Conservation (phyloP, 2,113 vertebrate genomes). For the Lampris megalopsis region DNA sequence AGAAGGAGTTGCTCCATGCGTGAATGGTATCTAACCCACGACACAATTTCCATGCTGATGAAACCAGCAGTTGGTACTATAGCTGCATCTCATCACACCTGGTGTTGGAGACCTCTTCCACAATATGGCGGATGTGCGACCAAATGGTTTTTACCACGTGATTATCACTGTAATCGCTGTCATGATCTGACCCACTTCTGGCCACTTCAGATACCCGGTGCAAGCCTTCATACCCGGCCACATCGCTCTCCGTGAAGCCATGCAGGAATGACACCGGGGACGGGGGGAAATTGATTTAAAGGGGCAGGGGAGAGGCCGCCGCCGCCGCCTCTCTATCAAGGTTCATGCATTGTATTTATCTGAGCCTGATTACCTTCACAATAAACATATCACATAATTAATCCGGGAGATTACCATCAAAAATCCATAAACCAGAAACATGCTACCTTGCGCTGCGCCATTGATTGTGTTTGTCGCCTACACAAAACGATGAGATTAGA, state of each 20-base stretch:
- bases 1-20: conserved; percentile 62
- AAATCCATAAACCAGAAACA: conserved; percentile 84
- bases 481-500: conserved; percentile 61
- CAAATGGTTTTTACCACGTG: conserved; percentile 53
- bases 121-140: conserved; percentile 61
- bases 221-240: conserved; percentile 71
- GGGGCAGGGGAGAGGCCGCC: conserved; percentile 69
- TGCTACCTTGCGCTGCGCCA: conserved; percentile 71
- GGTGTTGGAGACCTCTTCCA: conserved; percentile 50
- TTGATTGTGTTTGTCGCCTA: conserved; percentile 78
- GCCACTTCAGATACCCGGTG: conserved; percentile 53
- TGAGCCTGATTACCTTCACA: conserved; percentile 81
- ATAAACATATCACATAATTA: conserved; percentile 86
- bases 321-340: conserved; percentile 80
- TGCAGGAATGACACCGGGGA: conserved; percentile 73
- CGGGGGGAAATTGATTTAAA: conserved; percentile 79
- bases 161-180: conserved; percentile 71
- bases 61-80: conserved; percentile 71
- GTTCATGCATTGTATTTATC: conserved; percentile 84
- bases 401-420: conserved; percentile 83
- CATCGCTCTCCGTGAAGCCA: conserved; percentile 60
- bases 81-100: conserved; percentile 68
- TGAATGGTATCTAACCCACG: conserved; percentile 51
- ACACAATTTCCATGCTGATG: conserved; percentile 76
- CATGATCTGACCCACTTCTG: conserved; percentile 76